Conservation (phyloP, 2,797 vertebrate genomes). For the Typhlichthys eigenmanni region DNA sequence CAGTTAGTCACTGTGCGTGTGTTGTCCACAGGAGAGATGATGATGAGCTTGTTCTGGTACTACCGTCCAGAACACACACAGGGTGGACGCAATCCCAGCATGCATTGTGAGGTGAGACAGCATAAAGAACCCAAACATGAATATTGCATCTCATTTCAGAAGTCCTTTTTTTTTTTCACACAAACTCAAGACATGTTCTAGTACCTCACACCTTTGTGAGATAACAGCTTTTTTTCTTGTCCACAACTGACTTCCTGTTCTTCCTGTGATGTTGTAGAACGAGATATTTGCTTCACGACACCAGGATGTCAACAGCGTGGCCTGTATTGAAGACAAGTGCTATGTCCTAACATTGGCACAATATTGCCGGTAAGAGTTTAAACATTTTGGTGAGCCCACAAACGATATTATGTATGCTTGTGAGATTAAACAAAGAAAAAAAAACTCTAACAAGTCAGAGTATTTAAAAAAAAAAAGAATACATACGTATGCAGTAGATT, state of each 20-base stretch:
- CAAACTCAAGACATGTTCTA: neutral
- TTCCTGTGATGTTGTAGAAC: slow-evolving; percentile 78
- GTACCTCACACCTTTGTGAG: neutral
- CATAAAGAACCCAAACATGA: too few relatives aligned
- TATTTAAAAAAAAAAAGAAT: neutral
- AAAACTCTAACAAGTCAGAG: neutral
- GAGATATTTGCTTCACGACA: slow-evolving; percentile 98
- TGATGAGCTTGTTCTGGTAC: slow-evolving; percentile 99
- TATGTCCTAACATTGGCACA: slow-evolving; percentile 97
- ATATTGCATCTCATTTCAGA: neutral
- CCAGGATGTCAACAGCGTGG: slow-evolving; percentile 98
- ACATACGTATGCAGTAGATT: neutral
- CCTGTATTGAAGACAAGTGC: slow-evolving; percentile 99
- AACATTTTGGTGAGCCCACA: neutral
- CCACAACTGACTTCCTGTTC: neutral
- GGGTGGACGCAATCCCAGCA: slow-evolving; percentile 89
- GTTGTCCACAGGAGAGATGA: slow-evolving; percentile 88
- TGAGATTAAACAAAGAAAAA: too few relatives aligned
- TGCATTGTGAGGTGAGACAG: slow-evolving; percentile 91
- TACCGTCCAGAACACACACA: slow-evolving; percentile 99
- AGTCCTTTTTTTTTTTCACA: neutral
- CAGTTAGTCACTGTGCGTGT: slow-evolving; percentile 2
- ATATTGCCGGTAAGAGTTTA: slow-evolving; percentile 92
- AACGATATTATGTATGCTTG: too few relatives aligned
- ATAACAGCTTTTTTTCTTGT: neutral